These are phyloP conservation scores for Cryptus armator DNA, from an alignment of 2,888 invertebrate species.

Conservation along the genomic window DNA sequence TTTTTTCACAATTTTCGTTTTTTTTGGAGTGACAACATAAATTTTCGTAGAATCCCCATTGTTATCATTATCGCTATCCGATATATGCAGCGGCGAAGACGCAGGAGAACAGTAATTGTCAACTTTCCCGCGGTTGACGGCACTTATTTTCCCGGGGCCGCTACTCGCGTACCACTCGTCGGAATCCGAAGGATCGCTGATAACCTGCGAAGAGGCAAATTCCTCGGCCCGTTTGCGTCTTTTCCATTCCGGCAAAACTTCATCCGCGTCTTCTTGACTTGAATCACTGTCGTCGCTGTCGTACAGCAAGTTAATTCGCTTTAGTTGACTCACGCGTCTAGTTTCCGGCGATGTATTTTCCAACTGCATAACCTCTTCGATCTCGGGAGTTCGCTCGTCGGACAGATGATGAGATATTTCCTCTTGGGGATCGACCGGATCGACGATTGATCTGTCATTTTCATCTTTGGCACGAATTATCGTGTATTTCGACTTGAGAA, in stretches of 20 bases:
- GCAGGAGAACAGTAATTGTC: neutral
- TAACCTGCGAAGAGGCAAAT: conserved; percentile 27
- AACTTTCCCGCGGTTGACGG: neutral
- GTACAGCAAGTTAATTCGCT: conserved; percentile 66
- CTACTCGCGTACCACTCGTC: conserved; percentile 9
- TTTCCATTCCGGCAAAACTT: neutral
- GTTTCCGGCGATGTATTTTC: conserved; percentile 25
- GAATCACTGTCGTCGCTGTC: conserved; percentile 55
- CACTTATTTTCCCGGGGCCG: neutral
- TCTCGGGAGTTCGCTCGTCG: neutral
- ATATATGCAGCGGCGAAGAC: conserved; percentile 17
- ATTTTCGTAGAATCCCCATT: neutral
- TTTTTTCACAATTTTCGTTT: neutral
- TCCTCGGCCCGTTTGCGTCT: neutral
- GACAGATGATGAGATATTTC: neutral
- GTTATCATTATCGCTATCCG: conserved; percentile 24
- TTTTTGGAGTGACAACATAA: neutral
- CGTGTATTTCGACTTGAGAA: conserved; percentile 71
- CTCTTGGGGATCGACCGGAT: neutral
- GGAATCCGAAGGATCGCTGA: conserved; percentile 48
- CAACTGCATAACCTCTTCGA: neutral
- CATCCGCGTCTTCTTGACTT: conserved; percentile 57
- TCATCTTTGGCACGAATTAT: conserved; percentile 63
- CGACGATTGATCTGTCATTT: conserved; percentile 3
- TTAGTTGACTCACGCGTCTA: conserved; percentile 64